Evolutionary conservation across 1,140 invertebrate genomes (phyloP).

Genomic region (Rhopalosiphum padi): DNA sequence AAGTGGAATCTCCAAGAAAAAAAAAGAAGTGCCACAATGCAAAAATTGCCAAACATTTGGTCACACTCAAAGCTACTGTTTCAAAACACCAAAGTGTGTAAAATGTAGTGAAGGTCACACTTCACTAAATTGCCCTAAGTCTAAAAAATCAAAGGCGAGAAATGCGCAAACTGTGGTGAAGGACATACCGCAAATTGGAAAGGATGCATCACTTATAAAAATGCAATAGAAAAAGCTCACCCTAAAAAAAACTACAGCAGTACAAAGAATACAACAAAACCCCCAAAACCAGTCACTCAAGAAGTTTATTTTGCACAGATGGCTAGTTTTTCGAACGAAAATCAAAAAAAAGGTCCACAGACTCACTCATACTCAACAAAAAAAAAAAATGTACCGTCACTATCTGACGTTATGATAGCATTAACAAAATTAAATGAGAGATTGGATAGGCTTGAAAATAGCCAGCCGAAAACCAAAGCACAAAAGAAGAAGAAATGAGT

Average conservation of each 20-base stretch:
- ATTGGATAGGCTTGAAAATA: neutral
- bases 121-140: neutral
- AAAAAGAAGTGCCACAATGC: conserved; percentile 15
- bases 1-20: conserved; percentile 35
- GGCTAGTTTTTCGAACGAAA: neutral
- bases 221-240: neutral
- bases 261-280: neutral
- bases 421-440: neutral
- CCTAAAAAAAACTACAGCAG: neutral
- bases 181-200: conserved; percentile 28
- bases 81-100: conserved; percentile 6
- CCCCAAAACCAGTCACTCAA: neutral
- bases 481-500: conserved; percentile 25
- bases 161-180: conserved; percentile 24
- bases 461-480: neutral
- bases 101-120: conserved; percentile 34
- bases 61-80: conserved; percentile 59
- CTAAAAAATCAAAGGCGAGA: neutral
- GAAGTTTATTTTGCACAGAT: neutral
- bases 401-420: neutral
- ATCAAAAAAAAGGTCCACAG: neutral
- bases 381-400: neutral
- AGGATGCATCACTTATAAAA: neutral
- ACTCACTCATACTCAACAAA: neutral
- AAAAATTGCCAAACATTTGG: conserved; percentile 35